Percentiles rank a stretch among this genome's conserved stretches.
Evolutionary conservation across 2,888 invertebrate species (phyloP).

Genomic region (Orthonevra nobilis): DNA sequence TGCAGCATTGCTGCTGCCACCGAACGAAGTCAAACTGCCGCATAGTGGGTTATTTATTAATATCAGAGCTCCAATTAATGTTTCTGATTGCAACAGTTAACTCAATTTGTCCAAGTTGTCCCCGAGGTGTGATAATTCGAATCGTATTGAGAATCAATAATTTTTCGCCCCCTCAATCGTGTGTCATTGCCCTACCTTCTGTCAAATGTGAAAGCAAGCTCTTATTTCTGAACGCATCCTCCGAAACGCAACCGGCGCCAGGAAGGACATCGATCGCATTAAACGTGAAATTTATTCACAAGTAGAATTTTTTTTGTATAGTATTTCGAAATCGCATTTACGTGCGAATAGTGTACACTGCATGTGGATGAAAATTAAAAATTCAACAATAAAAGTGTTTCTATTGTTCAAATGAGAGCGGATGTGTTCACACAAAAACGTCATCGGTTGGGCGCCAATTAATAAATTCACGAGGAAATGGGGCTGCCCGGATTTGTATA

Average conservation of each 20-base stretch:
- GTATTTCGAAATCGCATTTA: slow-evolving; percentile 53
- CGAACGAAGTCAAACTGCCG: slow-evolving; percentile 48
- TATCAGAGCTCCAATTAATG: slow-evolving; percentile 70
- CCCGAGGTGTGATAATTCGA: slow-evolving; percentile 68
- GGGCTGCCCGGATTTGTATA: background rate
- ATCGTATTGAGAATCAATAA: slow-evolving; percentile 68
- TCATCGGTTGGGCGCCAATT: slow-evolving; percentile 9
- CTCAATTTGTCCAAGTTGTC: slow-evolving; percentile 66
- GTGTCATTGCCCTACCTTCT: background rate
- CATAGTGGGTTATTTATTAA: slow-evolving; percentile 65
- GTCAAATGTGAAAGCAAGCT: background rate
- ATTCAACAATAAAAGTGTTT: slow-evolving; percentile 52
- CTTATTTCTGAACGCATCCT: slow-evolving; percentile 21
- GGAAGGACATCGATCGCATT: slow-evolving; percentile 52
- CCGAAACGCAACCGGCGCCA: slow-evolving; percentile 12
- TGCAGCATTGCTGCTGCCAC: background rate
- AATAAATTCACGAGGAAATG: slow-evolving; percentile 49
- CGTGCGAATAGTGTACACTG: slow-evolving; percentile 3
- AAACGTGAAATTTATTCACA: slow-evolving; percentile 50
- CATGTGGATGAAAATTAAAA: slow-evolving; percentile 50
- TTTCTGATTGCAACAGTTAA: slow-evolving; percentile 69
- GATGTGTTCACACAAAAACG: slow-evolving; percentile 12
- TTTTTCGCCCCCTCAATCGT: slow-evolving; percentile 6
- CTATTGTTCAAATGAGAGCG: slow-evolving; percentile 40
- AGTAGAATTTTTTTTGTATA: slow-evolving; percentile 2